A percentile compares a stretch with the other conserved stretches of the same genome.
Conservation (phyloP, 2,797 vertebrate species). For the Scyliorhinus canicula region DNA sequence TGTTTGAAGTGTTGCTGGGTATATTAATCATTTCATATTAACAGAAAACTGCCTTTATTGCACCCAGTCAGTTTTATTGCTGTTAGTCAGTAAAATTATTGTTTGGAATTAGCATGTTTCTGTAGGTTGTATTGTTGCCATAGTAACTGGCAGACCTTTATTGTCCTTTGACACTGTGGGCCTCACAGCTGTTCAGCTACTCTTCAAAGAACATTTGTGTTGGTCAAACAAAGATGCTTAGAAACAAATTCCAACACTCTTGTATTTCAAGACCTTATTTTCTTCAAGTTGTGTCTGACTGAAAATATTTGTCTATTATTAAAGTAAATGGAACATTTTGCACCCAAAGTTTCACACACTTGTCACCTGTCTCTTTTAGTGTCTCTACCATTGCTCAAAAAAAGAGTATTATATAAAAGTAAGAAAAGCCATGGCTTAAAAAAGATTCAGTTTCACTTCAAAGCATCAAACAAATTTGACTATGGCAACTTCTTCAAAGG, state of each 20-base stretch:
- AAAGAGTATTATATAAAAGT: neutral
- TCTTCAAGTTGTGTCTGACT: neutral
- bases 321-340: slow-evolving; percentile 24
- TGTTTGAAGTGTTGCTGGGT: slow-evolving; percentile 22
- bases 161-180: slow-evolving; percentile 64
- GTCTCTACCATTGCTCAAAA: neutral
- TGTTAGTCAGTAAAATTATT: slow-evolving; percentile 43
- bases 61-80: slow-evolving; percentile 31
- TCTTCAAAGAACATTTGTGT: slow-evolving; percentile 36
- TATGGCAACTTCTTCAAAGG: slow-evolving; percentile 2
- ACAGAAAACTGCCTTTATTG: slow-evolving; percentile 32
- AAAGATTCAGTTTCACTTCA: neutral
- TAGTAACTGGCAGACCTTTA: slow-evolving; percentile 58
- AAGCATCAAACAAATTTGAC: slow-evolving; percentile 14
- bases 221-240: slow-evolving; percentile 26
- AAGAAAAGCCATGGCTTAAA: neutral
- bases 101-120: slow-evolving; percentile 63
- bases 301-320: neutral
- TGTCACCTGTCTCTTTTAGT: neutral
- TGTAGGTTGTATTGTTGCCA: slow-evolving; percentile 58
- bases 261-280: slow-evolving; percentile 21
- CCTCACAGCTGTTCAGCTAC: slow-evolving; percentile 57
- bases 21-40: slow-evolving; percentile 31
- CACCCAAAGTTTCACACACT: slow-evolving; percentile 29
- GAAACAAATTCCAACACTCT: slow-evolving; percentile 24